Evolutionary conservation across 2,888 invertebrate genomes (phyloP).

Genomic region (Ormyrus thymus): DNA sequence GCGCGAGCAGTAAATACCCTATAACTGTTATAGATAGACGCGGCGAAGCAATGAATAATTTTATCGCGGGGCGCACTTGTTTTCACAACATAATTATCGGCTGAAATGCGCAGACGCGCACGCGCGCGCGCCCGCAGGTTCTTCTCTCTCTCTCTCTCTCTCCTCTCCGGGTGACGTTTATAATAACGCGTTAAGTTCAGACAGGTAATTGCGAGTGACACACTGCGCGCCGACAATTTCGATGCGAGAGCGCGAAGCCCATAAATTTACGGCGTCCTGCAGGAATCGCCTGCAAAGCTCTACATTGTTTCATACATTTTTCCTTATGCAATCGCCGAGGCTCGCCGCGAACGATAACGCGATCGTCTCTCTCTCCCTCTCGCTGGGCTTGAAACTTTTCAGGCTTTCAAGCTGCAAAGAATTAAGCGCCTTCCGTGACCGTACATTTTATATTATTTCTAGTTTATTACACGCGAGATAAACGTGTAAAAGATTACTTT

Average conservation of each 20-base stretch:
- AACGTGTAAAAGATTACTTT: too few relatives aligned
- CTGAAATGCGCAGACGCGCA: slow-evolving; percentile 1
- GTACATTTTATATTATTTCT: too few relatives aligned
- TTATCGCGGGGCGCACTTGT: slow-evolving; percentile 59
- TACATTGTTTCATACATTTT: neutral
- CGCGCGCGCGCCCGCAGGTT: neutral
- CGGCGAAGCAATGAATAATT: slow-evolving; percentile 47
- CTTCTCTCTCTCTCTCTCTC: neutral
- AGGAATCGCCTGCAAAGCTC: slow-evolving; percentile 9
- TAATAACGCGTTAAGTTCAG: slow-evolving; percentile 23
- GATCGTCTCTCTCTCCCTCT: too few relatives aligned
- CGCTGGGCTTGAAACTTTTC: too few relatives aligned
- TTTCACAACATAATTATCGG: slow-evolving; percentile 64
- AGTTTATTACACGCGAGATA: too few relatives aligned
- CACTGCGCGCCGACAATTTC: slow-evolving; percentile 17
- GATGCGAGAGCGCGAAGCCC: neutral
- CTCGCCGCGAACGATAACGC: slow-evolving; percentile 1
- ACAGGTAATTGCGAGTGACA: slow-evolving; percentile 50
- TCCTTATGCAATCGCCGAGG: slow-evolving; percentile 6
- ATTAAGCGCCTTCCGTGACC: too few relatives aligned
- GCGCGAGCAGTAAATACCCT: slow-evolving; percentile 9
- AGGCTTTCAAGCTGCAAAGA: neutral
- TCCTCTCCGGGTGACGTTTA: neutral
- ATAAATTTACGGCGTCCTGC: slow-evolving; percentile 22
- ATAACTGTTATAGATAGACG: slow-evolving; percentile 35